Evolutionary conservation across 2,888 invertebrate species (phyloP).

Genomic region (Heliconius ismenius): DNA sequence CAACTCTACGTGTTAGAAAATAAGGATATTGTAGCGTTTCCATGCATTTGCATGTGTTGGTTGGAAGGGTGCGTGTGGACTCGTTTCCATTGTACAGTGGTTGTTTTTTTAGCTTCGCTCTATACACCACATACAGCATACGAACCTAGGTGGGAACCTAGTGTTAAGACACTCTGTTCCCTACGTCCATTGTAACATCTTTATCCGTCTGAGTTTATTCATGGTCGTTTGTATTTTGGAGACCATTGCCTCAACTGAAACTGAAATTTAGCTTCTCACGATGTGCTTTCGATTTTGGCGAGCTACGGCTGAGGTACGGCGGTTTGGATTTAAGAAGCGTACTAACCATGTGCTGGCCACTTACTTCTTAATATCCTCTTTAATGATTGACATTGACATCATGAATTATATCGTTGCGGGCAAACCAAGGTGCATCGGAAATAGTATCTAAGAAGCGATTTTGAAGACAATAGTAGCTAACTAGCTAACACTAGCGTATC

Average conservation of each 20-base stretch:
- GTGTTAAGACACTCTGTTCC: not conserved
- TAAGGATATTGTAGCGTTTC: conserved; percentile 20
- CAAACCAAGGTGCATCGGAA: not conserved
- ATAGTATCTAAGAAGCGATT: not conserved
- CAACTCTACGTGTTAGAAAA: conserved; percentile 16
- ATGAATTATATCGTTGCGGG: not conserved
- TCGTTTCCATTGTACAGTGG: conserved; percentile 43
- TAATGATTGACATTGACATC: not conserved
- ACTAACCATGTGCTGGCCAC: not conserved
- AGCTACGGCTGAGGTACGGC: not conserved
- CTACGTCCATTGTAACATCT: no score
- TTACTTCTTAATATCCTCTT: not conserved
- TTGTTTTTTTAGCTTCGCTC: not conserved
- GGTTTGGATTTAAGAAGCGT: not conserved
- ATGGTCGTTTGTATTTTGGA: not conserved
- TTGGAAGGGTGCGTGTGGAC: conserved; percentile 48
- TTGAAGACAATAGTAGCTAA: not conserved
- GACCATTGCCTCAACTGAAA: not conserved
- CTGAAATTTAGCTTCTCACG: not conserved
- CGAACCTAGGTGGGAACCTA: not conserved
- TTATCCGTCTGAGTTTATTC: no score
- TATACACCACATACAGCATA: not conserved
- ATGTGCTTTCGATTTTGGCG: not conserved
- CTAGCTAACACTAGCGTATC: no score
- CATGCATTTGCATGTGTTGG: conserved; percentile 44